These are phyloP conservation scores for Epirrhoe alternata DNA, from an alignment of 2,888 invertebrate species.

Conservation along the genomic window DNA sequence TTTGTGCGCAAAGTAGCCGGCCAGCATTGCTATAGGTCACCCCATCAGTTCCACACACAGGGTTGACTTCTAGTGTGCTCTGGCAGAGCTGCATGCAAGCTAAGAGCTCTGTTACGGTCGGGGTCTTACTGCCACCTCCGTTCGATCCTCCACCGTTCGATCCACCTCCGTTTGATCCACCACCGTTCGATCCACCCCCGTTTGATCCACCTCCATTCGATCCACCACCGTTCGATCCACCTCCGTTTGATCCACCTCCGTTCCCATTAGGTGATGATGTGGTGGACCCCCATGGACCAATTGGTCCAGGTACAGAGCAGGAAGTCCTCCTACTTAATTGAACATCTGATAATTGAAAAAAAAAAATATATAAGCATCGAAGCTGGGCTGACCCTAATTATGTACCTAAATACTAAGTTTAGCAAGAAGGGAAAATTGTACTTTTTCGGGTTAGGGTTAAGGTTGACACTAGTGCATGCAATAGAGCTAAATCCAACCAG, in stretches of 20 bases:
- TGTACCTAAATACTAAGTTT: neutral
- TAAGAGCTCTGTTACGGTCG: constrained; percentile 22
- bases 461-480: too few relatives aligned
- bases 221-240: neutral
- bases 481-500: too few relatives aligned
- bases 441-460: too few relatives aligned
- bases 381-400: neutral
- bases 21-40: constrained; percentile 71
- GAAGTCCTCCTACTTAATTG: constrained; percentile 23
- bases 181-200: neutral
- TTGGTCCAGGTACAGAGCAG: constrained; percentile 23
- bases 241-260: neutral
- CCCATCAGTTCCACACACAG: constrained; percentile 74
- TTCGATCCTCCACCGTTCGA: neutral
- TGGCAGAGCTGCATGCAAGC: constrained; percentile 43
- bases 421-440: too few relatives aligned
- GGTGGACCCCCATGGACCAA: constrained; percentile 1
- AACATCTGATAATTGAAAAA: constrained; percentile 21
- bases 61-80: constrained; percentile 69
- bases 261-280: constrained; percentile 1
- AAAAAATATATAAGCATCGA: neutral
- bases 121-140: constrained; percentile 4
- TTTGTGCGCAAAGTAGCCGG: constrained; percentile 65
- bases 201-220: neutral
- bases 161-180: constrained; percentile 5